Conservation (phyloP, 2,888 invertebrate species). For the Ichneumoninae sp. region DNA sequence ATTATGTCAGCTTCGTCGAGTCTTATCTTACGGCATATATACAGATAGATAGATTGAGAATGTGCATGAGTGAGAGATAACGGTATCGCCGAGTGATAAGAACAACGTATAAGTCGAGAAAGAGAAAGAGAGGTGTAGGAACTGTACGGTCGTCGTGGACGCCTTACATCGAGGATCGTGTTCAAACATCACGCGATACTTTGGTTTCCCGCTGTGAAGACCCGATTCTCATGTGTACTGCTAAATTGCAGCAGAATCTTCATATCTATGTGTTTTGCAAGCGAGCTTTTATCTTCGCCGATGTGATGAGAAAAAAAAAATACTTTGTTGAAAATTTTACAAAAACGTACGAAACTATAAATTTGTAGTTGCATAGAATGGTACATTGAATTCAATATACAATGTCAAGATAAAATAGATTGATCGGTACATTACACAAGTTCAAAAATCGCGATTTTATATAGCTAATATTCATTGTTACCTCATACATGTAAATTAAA, state of each 20-base stretch:
- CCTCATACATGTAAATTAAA: no score
- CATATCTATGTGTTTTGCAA: no score
- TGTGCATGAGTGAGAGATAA: conserved; percentile 58
- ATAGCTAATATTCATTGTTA: no score
- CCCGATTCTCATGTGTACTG: neutral
- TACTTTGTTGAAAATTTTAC: no score
- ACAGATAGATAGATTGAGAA: conserved; percentile 42
- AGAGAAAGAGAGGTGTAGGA: neutral
- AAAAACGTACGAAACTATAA: no score
- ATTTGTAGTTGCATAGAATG: no score
- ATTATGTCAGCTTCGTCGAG: conserved; percentile 65
- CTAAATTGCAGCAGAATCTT: neutral
- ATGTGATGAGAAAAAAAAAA: no score
- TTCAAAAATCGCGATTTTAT: no score
- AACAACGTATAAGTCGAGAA: conserved; percentile 59
- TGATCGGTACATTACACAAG: no score
- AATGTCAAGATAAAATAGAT: no score
- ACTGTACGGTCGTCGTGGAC: neutral
- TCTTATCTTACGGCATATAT: conserved; percentile 55
- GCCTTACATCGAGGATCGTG: conserved; percentile 1
- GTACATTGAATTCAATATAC: no score
- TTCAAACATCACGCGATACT: conserved; percentile 15
- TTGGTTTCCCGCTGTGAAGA: neutral
- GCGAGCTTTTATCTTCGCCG: no score
- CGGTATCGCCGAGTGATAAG: conserved; percentile 63